Percentiles rank a stretch among this genome's conserved stretches.
Evolutionary conservation across 2,888 invertebrate genomes (phyloP).

Genomic region (Nephrocerus scutellatus): DNA sequence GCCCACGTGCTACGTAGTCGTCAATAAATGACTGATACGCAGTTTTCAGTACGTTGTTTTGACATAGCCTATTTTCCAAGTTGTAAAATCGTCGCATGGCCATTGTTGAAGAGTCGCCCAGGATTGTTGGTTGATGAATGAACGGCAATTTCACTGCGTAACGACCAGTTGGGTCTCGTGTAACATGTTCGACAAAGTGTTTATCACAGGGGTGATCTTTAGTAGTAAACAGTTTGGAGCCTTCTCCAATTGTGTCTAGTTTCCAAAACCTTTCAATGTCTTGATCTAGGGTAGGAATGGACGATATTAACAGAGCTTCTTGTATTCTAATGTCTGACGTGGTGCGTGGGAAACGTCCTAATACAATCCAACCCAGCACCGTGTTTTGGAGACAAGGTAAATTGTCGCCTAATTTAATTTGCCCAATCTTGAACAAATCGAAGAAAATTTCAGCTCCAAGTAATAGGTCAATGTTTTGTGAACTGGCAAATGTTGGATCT

Average conservation of each 20-base stretch:
- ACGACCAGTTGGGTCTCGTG: constrained; percentile 10
- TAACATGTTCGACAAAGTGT: constrained; percentile 12
- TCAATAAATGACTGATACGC: constrained; percentile 12
- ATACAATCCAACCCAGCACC: constrained; percentile 18
- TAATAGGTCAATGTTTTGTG: constrained; percentile 13
- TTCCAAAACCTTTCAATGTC: constrained; percentile 1
- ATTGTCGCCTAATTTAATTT: constrained; percentile 11
- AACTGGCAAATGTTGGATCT: constrained; percentile 14
- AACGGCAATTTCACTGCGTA: constrained; percentile 17
- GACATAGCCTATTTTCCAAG: constrained; percentile 16
- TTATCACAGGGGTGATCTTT: constrained; percentile 18
- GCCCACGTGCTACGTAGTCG: neutral
- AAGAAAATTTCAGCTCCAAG: constrained; percentile 18
- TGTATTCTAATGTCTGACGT: no score
- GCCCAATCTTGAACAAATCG: constrained; percentile 14
- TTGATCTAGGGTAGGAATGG: no score
- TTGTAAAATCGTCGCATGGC: constrained; percentile 16
- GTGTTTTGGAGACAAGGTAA: constrained; percentile 20
- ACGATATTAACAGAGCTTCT: no score
- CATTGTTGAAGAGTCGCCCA: constrained; percentile 15
- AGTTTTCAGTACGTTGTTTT: constrained; percentile 10
- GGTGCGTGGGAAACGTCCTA: no score
- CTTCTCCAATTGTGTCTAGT: constrained; percentile 2
- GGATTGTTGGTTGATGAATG: constrained; percentile 1
- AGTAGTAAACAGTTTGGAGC: neutral